Evolutionary conservation across 2,113 vertebrate genomes (phyloP).

Genomic region (Pardalotus punctatus): DNA sequence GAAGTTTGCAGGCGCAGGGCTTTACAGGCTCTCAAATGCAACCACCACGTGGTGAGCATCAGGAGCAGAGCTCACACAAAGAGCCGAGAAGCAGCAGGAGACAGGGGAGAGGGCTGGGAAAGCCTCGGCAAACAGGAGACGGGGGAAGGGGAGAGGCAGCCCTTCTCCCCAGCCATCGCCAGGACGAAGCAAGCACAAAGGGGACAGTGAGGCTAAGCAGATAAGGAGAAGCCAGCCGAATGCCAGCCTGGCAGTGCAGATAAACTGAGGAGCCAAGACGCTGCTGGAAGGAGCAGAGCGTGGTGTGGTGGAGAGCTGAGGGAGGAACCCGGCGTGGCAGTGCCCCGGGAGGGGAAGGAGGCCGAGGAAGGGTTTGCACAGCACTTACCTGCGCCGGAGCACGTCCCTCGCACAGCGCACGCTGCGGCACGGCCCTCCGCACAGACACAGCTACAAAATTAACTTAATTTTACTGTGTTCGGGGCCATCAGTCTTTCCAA

Average conservation of each 20-base stretch:
- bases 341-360: background rate
- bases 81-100: background rate
- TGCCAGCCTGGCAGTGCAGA: background rate
- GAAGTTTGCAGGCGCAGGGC: conserved; percentile 22
- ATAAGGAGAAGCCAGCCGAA: background rate
- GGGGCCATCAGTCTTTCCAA: conserved; percentile 20
- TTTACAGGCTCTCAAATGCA: background rate
- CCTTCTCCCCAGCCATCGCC: background rate
- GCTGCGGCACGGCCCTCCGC: background rate
- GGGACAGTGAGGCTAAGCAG: background rate
- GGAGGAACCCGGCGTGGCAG: background rate
- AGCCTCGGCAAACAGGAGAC: background rate
- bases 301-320: background rate
- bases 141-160: background rate
- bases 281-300: background rate
- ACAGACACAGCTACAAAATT: background rate
- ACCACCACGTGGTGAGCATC: conserved; percentile 35
- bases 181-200: background rate
- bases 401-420: background rate
- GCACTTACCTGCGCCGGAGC: background rate
- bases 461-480: background rate
- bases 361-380: background rate
- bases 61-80: conserved; percentile 53
- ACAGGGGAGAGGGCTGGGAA: background rate
- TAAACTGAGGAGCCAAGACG: background rate